Conservation (phyloP, 2,888 invertebrate genomes). For the Mallateleia sp. region DNA sequence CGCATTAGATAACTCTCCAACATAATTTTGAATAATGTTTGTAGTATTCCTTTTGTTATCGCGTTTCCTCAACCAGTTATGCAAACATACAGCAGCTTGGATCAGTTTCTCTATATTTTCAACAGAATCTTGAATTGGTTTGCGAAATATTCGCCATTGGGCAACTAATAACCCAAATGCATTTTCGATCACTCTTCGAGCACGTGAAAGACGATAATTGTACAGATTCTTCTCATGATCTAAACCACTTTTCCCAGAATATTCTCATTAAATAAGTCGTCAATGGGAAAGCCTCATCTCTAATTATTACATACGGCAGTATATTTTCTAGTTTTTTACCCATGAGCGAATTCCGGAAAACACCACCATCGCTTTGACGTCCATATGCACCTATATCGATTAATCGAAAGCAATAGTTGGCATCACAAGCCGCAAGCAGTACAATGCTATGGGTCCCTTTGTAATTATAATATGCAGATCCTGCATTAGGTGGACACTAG, state of each 20-base stretch:
- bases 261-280: neutral
- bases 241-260: neutral
- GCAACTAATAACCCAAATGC: constrained; percentile 27
- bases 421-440: constrained; percentile 5
- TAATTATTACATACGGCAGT: too few species aligned
- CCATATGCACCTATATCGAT: constrained; percentile 23
- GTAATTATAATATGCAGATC: constrained; percentile 28
- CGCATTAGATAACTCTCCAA: too few species aligned
- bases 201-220: constrained; percentile 22
- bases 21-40: too few species aligned
- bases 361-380: constrained; percentile 23
- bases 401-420: constrained; percentile 6
- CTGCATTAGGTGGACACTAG: constrained; percentile 7
- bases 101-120: neutral
- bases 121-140: neutral
- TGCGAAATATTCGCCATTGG: constrained; percentile 19
- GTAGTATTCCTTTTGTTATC: too few species aligned
- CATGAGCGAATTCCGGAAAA: neutral
- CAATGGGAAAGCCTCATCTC: neutral
- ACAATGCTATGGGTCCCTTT: constrained; percentile 13
- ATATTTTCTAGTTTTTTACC: too few species aligned
- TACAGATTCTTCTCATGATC: neutral
- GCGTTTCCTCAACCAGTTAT: neutral
- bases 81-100: constrained; percentile 1
- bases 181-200: constrained; percentile 20